Percentiles rank a stretch among this genome's conserved stretches.
Evolutionary conservation across 2,113 vertebrate species (phyloP).

Genomic region (Malaclemys terrapin): DNA sequence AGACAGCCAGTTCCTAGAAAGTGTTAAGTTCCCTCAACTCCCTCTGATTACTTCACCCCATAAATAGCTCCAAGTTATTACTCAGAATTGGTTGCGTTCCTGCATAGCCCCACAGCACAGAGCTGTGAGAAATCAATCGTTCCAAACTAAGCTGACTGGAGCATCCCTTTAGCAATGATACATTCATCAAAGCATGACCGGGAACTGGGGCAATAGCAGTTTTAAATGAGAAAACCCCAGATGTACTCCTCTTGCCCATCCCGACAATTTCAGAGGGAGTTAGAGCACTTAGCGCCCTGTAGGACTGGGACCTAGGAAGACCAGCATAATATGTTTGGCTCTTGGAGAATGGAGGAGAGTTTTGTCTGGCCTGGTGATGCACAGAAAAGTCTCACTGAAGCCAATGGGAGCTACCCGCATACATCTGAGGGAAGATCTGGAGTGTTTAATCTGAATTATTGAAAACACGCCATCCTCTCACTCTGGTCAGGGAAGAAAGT

Average conservation of each 20-base stretch:
- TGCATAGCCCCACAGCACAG: constrained; percentile 11
- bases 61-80: constrained; percentile 38
- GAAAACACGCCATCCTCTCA: rapidly evolving
- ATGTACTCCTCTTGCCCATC: not conserved
- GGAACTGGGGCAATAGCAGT: not conserved
- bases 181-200: constrained; percentile 53
- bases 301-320: not conserved
- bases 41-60: not conserved
- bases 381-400: not conserved
- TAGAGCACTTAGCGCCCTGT: not conserved
- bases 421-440: rapidly evolving
- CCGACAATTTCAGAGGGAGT: not conserved
- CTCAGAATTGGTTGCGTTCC: constrained; percentile 9
- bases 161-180: constrained; percentile 42
- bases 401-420: rapidly evolving
- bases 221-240: not conserved
- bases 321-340: not conserved
- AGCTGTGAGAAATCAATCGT: constrained; percentile 43
- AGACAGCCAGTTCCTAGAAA: not conserved
- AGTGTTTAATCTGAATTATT: rapidly evolving
- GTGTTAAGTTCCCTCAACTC: not conserved
- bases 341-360: not conserved
- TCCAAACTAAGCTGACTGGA: constrained; percentile 25
- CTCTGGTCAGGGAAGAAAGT: not conserved
- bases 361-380: rapidly evolving